phyloP scores from a whole-genome alignment of 2,888 invertebrate genomes.

The Amaurobius ferox region DNA sequence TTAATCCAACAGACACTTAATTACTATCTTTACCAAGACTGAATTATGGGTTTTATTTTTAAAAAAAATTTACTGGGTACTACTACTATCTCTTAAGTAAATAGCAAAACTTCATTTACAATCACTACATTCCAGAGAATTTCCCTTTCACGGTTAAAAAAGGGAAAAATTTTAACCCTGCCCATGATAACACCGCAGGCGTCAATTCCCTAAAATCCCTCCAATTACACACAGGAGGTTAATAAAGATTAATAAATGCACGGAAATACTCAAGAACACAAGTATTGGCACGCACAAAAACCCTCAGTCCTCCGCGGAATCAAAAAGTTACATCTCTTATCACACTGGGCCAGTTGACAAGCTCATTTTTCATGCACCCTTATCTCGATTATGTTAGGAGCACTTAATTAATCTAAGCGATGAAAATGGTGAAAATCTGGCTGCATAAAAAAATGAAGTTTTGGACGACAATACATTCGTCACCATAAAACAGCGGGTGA shows the following conservation, averaged over 20 bases:
- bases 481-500: slow-evolving; percentile 36
- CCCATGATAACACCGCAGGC: neutral
- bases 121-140: no score
- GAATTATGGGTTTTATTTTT: no score
- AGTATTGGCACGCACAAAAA: neutral
- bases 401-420: slow-evolving; percentile 62
- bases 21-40: no score
- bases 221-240: slow-evolving; percentile 54
- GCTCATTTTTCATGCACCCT: slow-evolving; percentile 49
- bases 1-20: no score
- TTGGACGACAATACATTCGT: slow-evolving; percentile 2
- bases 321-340: slow-evolving; percentile 55
- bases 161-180: neutral
- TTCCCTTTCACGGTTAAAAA: neutral
- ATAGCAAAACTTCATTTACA: no score
- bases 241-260: slow-evolving; percentile 60
- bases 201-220: neutral
- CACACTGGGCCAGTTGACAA: slow-evolving; percentile 38
- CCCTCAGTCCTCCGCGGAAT: slow-evolving; percentile 19
- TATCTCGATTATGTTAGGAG: slow-evolving; percentile 61
- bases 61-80: no score
- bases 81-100: no score
- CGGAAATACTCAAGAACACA: slow-evolving; percentile 6
- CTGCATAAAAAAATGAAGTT: neutral
- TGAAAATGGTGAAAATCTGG: slow-evolving; percentile 35